These are phyloP conservation scores for Mnemiopsis leidyi DNA, from an alignment of 37 sponge, comb jelly and placozoan genomes.

Conservation along the genomic window DNA sequence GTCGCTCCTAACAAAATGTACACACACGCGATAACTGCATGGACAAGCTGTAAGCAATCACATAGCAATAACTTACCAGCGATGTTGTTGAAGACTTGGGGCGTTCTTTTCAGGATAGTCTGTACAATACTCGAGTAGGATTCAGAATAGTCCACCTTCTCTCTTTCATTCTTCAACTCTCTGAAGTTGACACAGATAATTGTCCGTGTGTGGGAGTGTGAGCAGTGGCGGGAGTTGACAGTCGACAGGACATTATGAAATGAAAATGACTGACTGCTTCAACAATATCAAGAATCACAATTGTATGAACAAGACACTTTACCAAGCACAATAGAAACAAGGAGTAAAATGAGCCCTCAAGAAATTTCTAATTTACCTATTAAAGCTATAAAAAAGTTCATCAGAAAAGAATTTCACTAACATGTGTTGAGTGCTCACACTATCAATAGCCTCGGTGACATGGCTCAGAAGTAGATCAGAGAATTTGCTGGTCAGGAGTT, in stretches of 20 bases:
- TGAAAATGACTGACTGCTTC: too few relatives aligned
- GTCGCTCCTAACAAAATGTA: too few relatives aligned
- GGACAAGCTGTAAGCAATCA: background rate
- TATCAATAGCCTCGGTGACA: conserved; percentile 61
- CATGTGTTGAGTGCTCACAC: conserved; percentile 64
- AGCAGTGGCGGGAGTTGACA: too few relatives aligned
- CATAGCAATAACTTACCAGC: background rate
- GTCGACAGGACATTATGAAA: too few relatives aligned
- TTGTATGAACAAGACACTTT: too few relatives aligned
- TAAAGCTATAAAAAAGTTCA: background rate
- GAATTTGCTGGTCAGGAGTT: conserved; percentile 55
- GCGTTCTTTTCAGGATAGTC: conserved; percentile 27
- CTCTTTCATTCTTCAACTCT: conserved; percentile 51
- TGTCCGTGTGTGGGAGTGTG: too few relatives aligned
- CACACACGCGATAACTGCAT: too few relatives aligned
- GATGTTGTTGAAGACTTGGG: conserved; percentile 63
- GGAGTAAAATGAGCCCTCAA: too few relatives aligned
- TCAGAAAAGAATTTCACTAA: background rate
- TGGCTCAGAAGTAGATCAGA: conserved; percentile 57
- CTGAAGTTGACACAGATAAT: too few relatives aligned
- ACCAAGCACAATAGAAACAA: too few relatives aligned
- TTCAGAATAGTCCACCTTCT: conserved; percentile 18
- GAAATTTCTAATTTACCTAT: too few relatives aligned
- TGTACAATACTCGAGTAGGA: conserved; percentile 25
- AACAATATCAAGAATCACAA: too few relatives aligned